A percentile compares a stretch with the other conserved stretches of the same genome.
These are phyloP conservation scores for Calameuta pallipes DNA, from an alignment of 2,888 invertebrate genomes.

Conservation along the genomic window DNA sequence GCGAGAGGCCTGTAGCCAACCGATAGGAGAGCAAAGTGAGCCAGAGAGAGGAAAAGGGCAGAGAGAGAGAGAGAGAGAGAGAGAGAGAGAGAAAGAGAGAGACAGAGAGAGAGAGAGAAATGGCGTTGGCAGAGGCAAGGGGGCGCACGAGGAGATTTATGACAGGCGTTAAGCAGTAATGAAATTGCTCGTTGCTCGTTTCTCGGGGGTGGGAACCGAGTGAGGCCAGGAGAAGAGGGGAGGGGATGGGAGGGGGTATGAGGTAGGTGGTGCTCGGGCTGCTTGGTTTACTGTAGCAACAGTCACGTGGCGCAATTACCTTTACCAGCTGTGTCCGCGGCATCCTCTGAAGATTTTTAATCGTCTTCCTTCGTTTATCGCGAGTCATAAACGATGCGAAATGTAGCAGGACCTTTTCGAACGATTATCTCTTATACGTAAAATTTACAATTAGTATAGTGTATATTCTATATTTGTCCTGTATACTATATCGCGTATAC, in stretches of 20 bases:
- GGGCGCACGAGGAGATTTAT: slow-evolving; percentile 65
- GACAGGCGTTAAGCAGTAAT: slow-evolving; percentile 69
- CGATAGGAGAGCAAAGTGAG: slow-evolving; percentile 18
- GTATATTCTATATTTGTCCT: not conserved
- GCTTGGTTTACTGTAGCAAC: slow-evolving; percentile 43
- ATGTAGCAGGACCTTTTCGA: not conserved
- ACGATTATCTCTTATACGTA: not conserved
- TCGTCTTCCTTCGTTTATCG: slow-evolving; percentile 50
- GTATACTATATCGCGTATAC: not conserved
- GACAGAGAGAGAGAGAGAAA: slow-evolving; percentile 25
- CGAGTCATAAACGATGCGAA: slow-evolving; percentile 24
- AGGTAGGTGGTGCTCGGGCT: slow-evolving; percentile 28
- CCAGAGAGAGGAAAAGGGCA: slow-evolving; percentile 26
- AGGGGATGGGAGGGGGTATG: slow-evolving; percentile 8
- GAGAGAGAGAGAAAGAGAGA: slow-evolving; percentile 25
- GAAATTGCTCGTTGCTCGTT: slow-evolving; percentile 68
- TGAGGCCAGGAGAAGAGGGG: slow-evolving; percentile 30
- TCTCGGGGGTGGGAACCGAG: slow-evolving; percentile 52
- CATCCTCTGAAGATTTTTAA: slow-evolving; percentile 59
- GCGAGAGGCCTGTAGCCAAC: not conserved
- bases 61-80: slow-evolving; percentile 24
- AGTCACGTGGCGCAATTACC: slow-evolving; percentile 64
- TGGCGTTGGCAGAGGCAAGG: slow-evolving; percentile 28
- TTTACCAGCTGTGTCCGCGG: slow-evolving; percentile 57
- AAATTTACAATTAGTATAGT: not conserved